Percentiles rank a stretch among this genome's conserved stretches.
Conservation (phyloP, 2,113 vertebrate species). For the Erythrolamprus reginae region DNA sequence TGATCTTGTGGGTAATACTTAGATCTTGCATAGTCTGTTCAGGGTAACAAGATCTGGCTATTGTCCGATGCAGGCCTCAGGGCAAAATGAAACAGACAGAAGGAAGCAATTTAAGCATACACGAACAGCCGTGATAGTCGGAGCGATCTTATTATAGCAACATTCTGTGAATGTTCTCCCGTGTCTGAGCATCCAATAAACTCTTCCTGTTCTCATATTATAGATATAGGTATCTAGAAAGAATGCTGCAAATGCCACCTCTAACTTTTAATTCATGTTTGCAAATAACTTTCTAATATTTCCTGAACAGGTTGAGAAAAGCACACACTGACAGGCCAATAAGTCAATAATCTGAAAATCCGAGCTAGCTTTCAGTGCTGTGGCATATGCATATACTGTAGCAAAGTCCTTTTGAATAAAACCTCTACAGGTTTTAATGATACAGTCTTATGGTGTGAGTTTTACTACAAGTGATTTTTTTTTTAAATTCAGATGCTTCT, state of each 20-base stretch:
- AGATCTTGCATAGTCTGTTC: too few species aligned
- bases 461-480: conserved; percentile 12
- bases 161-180: background rate
- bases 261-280: conserved; percentile 28
- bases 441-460: background rate
- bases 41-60: background rate
- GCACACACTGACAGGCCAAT: conserved; percentile 6
- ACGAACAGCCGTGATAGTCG: background rate
- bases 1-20: too few species aligned
- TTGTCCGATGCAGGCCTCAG: background rate
- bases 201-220: conserved; percentile 24
- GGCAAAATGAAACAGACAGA: background rate
- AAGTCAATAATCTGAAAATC: background rate
- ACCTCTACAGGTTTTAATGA: background rate
- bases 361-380: background rate
- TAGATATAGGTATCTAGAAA: conserved; percentile 26
- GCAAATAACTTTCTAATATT: conserved; percentile 35
- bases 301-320: conserved; percentile 42
- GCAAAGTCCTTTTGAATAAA: conserved; percentile 29
- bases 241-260: conserved; percentile 24
- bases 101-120: background rate
- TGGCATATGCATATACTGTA: conserved; percentile 10
- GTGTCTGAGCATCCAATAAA: conserved; percentile 2
- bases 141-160: conserved; percentile 14
- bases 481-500: background rate